phyloP scores from a whole-genome alignment of 2,888 invertebrate genomes.

The Bugulina stolonifera region DNA sequence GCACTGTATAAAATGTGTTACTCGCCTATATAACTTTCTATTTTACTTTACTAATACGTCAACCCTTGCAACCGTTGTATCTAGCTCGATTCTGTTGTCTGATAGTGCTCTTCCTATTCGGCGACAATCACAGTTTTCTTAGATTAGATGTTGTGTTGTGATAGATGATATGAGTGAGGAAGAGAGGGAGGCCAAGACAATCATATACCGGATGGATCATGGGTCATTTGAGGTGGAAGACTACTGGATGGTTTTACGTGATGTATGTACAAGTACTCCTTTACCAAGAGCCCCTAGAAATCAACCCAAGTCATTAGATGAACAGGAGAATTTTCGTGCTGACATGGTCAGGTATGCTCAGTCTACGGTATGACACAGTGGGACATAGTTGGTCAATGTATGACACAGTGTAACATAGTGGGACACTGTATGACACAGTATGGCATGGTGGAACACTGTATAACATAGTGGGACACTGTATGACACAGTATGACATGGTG shows the following conservation, averaged over 20 bases:
- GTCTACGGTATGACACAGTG: background rate
- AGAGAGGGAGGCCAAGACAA: background rate
- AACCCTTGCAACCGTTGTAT: no score
- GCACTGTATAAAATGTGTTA: no score
- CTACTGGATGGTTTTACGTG: background rate
- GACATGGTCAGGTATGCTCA: background rate
- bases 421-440: background rate
- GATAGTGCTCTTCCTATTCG: no score
- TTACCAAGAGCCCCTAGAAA: background rate
- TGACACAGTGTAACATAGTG: background rate
- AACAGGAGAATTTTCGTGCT: background rate
- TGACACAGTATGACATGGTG: background rate
- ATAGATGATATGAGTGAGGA: background rate
- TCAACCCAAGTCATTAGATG: conserved; percentile 1
- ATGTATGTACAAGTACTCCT: background rate
- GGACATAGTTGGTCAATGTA: background rate
- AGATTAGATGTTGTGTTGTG: no score
- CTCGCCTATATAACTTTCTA: no score
- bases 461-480: background rate
- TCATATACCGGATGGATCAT: background rate
- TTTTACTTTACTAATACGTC: no score
- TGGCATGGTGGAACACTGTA: background rate
- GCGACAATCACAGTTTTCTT: no score
- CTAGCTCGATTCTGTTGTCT: no score
- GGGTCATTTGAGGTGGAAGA: background rate